These are phyloP conservation scores for Rhagophthalmus giganteus DNA, from an alignment of 2,888 invertebrate genomes.

Conservation along the genomic window DNA sequence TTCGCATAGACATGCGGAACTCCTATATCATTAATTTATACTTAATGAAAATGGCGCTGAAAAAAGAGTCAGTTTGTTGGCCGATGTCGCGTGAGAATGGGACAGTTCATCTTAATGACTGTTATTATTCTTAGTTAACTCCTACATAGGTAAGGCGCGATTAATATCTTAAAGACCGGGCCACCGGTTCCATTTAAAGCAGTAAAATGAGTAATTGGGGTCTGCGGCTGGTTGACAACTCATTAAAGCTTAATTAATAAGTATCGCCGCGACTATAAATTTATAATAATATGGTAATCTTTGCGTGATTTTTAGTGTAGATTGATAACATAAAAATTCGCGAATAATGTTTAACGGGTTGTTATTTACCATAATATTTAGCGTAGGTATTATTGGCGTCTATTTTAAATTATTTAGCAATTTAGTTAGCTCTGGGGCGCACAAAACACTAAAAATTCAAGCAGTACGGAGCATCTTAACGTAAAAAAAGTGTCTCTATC, in stretches of 20 bases:
- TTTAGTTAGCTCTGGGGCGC: too few relatives aligned
- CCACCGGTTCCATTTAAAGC: slow-evolving; percentile 19
- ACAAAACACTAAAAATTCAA: too few relatives aligned
- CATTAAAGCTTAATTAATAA: slow-evolving; percentile 20
- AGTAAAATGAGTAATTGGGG: slow-evolving; percentile 16
- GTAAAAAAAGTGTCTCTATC: too few relatives aligned
- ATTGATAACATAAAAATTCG: too few relatives aligned
- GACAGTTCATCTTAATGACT: slow-evolving; percentile 17
- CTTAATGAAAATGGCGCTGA: background rate
- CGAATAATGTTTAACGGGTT: too few relatives aligned
- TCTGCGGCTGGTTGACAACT: slow-evolving; percentile 15
- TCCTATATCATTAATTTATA: background rate
- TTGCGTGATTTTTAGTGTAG: too few relatives aligned
- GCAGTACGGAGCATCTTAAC: too few relatives aligned
- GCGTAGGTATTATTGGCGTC: too few relatives aligned
- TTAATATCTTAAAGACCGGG: slow-evolving; percentile 16
- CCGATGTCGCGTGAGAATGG: slow-evolving; percentile 15
- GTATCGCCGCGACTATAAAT: slow-evolving; percentile 12
- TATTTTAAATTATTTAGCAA: too few relatives aligned
- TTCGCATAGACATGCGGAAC: background rate
- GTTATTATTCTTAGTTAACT: slow-evolving; percentile 18
- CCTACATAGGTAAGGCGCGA: slow-evolving; percentile 15
- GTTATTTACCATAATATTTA: too few relatives aligned
- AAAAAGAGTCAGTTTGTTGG: background rate
- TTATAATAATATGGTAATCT: too few relatives aligned